These are phyloP conservation scores for Drosophila engyochracea DNA, from an alignment of 2,888 invertebrate species.

Conservation along the genomic window DNA sequence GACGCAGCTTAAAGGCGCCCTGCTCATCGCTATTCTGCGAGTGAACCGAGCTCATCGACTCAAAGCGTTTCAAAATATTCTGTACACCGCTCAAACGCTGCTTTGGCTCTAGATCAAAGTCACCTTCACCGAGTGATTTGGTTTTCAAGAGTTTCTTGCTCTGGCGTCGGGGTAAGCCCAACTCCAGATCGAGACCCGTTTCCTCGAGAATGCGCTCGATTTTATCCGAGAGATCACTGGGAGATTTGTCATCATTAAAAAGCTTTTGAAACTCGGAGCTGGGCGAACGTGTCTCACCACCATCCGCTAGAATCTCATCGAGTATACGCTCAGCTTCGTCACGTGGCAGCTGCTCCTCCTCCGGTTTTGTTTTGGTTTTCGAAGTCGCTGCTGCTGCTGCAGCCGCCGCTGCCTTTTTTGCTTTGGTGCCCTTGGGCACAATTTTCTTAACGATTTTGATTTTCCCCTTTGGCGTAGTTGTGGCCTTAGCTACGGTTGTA, in stretches of 20 bases:
- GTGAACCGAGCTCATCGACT: slow-evolving; percentile 82
- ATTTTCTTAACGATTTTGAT: slow-evolving; percentile 82
- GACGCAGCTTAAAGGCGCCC: slow-evolving; percentile 72
- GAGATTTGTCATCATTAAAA: slow-evolving; percentile 84
- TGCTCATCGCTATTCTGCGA: slow-evolving; percentile 75
- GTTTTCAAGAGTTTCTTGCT: slow-evolving; percentile 78
- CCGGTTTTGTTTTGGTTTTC: slow-evolving; percentile 3
- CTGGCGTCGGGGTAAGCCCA: slow-evolving; percentile 72
- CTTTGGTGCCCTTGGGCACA: slow-evolving; percentile 81
- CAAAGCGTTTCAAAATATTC: slow-evolving; percentile 82
- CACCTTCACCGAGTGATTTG: slow-evolving; percentile 81
- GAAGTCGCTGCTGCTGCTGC: slow-evolving; percentile 27
- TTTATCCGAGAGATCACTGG: slow-evolving; percentile 84
- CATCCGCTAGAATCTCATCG: slow-evolving; percentile 82
- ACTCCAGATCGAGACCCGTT: slow-evolving; percentile 81
- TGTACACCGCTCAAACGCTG: slow-evolving; percentile 73
- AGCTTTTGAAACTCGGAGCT: slow-evolving; percentile 84
- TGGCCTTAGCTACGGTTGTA: slow-evolving; percentile 11
- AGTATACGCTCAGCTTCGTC: slow-evolving; percentile 83
- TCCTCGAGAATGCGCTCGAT: slow-evolving; percentile 83
- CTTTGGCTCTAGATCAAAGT: slow-evolving; percentile 65
- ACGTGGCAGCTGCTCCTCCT: slow-evolving; percentile 42
- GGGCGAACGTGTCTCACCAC: slow-evolving; percentile 80
- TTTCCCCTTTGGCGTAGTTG: slow-evolving; percentile 71
- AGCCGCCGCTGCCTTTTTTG: slow-evolving; percentile 62